Base-by-base conservation (phyloP, 2,797 vertebrate species). In the Tragopan temminckii region DNA sequence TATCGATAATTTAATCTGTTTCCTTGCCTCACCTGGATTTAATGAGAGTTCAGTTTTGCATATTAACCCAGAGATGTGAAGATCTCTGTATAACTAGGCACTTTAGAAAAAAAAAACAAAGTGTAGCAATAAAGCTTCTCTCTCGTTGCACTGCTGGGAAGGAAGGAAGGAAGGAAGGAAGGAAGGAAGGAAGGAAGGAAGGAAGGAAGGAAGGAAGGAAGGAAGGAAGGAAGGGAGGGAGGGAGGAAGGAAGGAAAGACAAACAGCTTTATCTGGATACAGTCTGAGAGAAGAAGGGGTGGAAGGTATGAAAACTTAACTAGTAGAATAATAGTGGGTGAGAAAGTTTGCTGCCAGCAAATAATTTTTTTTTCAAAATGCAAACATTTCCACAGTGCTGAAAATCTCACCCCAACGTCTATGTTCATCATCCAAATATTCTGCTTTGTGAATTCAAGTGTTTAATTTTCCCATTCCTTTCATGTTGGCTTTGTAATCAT, bases 391-490 rank as follows among this genome's bases (percentile, higher is more conserved):
- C 38, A 63, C 11, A 25, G 36, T 38, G 16, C 23, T 85, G 79
- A 85, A 71, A 77, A 83, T 85, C 24, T 93, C 31, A 55, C 59
- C 13, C 16, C 13, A 43, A 7, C 35, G 55, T 50, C 77, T 35
- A 64, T 78, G 36, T 40, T 92, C 53, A 59, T 55, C 27, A 55
- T 59, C 9, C 62, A 71, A 76, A 69, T 53, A 40, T 5, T 76
- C 70, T 52, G 31, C 24, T 76, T 63, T 79, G 18, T 69, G 45
- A 88, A 18, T 23, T 72, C 23, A 91, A 74, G 42, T 78, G 35
- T 78, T 91, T 72, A 36, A 36, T 66, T 89, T 91, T 86, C 38
- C 40, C 75, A 6, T 63, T 79, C 25, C 35, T 57, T 92, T 91
- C 31, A 63, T n/a, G 15, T 69, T 91, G 66, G 72, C 10, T 91